These are phyloP conservation scores for Mesorhabditis belari DNA, from an alignment of 2,888 invertebrate species.

Conservation along the genomic window DNA sequence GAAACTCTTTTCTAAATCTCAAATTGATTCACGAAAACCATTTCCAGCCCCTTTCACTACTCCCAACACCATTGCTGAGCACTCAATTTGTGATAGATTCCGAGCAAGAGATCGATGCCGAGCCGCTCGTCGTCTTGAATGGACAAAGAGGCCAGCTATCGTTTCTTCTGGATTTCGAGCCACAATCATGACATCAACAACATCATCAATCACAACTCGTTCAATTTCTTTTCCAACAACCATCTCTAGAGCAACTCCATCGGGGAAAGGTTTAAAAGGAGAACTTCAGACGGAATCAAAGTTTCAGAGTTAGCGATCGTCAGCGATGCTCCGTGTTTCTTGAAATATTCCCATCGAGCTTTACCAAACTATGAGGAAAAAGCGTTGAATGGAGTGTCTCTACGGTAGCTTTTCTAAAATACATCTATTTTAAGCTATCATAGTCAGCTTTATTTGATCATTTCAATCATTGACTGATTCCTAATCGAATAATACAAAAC, in stretches of 20 bases:
- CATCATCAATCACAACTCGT: not conserved
- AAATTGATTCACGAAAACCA: too few relatives aligned
- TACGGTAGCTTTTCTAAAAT: too few relatives aligned
- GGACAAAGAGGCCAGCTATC: not conserved
- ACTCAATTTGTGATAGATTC: too few relatives aligned
- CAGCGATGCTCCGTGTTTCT: not conserved
- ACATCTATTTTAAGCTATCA: too few relatives aligned
- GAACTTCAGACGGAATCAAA: too few relatives aligned
- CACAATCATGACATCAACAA: not conserved
- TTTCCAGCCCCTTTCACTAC: too few relatives aligned
- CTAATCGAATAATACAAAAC: too few relatives aligned
- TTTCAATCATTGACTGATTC: too few relatives aligned
- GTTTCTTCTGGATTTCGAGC: not conserved
- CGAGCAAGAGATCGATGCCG: not conserved
- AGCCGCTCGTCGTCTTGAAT: not conserved
- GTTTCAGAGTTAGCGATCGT: not conserved
- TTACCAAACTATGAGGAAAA: not conserved
- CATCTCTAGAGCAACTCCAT: too few relatives aligned
- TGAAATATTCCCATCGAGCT: not conserved
- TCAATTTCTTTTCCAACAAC: not conserved
- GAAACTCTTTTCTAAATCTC: too few relatives aligned
- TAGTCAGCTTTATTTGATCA: too few relatives aligned
- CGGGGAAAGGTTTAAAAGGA: not conserved
- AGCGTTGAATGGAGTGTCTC: not conserved
- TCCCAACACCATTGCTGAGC: too few relatives aligned